Evolutionary conservation across 2,888 invertebrate genomes (phyloP), one percentile per base, ranked within the genome.

Genomic region (Watsonalla binaria): DNA sequence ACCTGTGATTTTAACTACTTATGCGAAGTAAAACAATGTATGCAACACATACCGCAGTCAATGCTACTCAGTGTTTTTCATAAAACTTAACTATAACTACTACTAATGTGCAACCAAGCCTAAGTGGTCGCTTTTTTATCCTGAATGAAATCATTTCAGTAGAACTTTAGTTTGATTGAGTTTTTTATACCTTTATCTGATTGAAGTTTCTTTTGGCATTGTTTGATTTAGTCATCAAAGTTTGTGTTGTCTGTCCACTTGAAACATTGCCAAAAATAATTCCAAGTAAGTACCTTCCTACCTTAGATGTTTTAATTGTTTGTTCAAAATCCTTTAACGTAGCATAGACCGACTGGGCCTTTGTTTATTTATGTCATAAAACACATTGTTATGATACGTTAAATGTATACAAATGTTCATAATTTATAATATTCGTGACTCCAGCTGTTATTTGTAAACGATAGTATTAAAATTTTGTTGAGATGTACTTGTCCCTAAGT

Each of bases 221-320:
- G 37, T 49, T 37, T 37, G 37, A 49, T 49, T 49, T 49, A 49
- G 48, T 14, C 15, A 37, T 49, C 15, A 39, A 49, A 49, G 48
- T 39, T n/a, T 39, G 37, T 13, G 14, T 49, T 37, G 14, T 39
- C 37, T 49, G 34, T 13, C 48, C 13, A 15, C 14, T 49, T 49
- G 48, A 37, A 49, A 35, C 9, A 9, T 56, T 62, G 66, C 68
- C 68, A 66, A 63, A 56, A 49, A 55, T 51, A 60, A 58, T 56
- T 60, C 60, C 53, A 58, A 65, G 60, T 55, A 52, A 55, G 54
- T 24, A 24, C 24, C 24, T 24, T 24, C 24, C 24, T 24, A 24
- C 24, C 52, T 51, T 56, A 45, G 34, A 33, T 45, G 24, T 24
- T 57, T 57, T 60, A 53, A 54, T 58, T 54, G 57, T 65, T 61